Evolutionary conservation across 1,140 invertebrate genomes (phyloP).

Genomic region (Heliconius melpomene): DNA sequence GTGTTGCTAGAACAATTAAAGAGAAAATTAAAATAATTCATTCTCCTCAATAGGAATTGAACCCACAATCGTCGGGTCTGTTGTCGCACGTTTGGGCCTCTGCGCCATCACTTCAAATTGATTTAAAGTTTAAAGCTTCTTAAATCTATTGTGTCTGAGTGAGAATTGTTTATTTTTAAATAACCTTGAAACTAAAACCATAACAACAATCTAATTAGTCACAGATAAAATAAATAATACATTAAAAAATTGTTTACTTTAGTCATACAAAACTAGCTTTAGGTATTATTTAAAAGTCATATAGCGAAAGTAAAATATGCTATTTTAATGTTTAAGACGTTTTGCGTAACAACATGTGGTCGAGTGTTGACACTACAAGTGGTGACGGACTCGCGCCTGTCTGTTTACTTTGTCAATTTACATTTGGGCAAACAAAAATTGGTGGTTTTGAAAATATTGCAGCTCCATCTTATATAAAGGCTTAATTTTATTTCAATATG

Average conservation of each 20-base stretch:
- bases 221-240: neutral
- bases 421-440: constrained; percentile 45
- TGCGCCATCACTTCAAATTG: too few species aligned
- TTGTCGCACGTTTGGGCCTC: too few species aligned
- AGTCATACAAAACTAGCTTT: neutral
- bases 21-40: too few species aligned
- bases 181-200: too few species aligned
- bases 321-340: constrained; percentile 29
- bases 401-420: constrained; percentile 50
- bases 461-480: constrained; percentile 13
- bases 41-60: too few species aligned
- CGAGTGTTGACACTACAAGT: constrained; percentile 46
- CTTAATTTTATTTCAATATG: constrained; percentile 1
- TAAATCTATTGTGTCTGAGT: too few species aligned
- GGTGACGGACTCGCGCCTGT: constrained; percentile 53
- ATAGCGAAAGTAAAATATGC: constrained; percentile 24
- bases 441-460: constrained; percentile 23
- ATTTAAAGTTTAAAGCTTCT: too few species aligned
- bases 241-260: neutral
- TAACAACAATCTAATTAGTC: too few species aligned
- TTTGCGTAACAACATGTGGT: constrained; percentile 40
- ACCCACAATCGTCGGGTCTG: too few species aligned
- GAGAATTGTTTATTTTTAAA: too few species aligned
- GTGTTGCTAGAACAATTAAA: too few species aligned
- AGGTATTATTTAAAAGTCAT: neutral